Percentiles rank a stretch among this genome's conserved stretches.
Conservation (phyloP, 2,888 invertebrate species). For the Polyommatus icarus region DNA sequence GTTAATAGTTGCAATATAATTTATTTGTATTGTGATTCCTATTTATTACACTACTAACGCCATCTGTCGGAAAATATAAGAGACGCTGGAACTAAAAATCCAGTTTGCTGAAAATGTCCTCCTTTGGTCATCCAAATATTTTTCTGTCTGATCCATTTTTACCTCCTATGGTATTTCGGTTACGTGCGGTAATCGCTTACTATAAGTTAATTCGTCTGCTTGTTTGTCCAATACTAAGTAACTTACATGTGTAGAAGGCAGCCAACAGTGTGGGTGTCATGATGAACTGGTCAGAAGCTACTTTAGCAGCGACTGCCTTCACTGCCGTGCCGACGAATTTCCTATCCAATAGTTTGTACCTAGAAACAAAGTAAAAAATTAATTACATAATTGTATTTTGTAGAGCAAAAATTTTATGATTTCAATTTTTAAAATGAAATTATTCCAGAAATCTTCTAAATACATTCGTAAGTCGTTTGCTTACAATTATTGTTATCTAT, state of each 20-base stretch:
- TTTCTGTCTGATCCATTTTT: neutral
- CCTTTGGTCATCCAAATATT: neutral
- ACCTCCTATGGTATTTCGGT: neutral
- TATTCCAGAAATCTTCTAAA: too few relatives aligned
- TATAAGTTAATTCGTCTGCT: too few relatives aligned
- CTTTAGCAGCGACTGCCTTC: slow-evolving; percentile 83
- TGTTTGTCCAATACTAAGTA: neutral
- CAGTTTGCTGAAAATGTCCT: neutral
- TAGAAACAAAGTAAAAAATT: slow-evolving; percentile 54
- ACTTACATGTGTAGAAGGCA: slow-evolving; percentile 86
- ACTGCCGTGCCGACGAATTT: slow-evolving; percentile 83
- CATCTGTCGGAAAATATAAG: neutral
- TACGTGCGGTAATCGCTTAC: neutral
- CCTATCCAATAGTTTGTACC: slow-evolving; percentile 90
- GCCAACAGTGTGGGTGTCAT: slow-evolving; percentile 87
- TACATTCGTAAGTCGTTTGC: too few relatives aligned
- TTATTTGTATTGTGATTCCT: neutral
- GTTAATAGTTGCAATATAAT: too few relatives aligned
- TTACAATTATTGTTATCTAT: too few relatives aligned
- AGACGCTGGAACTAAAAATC: neutral
- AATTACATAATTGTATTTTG: too few relatives aligned
- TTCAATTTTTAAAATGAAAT: too few relatives aligned
- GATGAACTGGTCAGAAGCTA: slow-evolving; percentile 87
- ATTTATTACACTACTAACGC: neutral
- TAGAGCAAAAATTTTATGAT: too few relatives aligned